Percentiles rank a stretch among this genome's conserved stretches.
phyloP scores from a whole-genome alignment of 2,888 invertebrate species.

The Phortica magna region DNA sequence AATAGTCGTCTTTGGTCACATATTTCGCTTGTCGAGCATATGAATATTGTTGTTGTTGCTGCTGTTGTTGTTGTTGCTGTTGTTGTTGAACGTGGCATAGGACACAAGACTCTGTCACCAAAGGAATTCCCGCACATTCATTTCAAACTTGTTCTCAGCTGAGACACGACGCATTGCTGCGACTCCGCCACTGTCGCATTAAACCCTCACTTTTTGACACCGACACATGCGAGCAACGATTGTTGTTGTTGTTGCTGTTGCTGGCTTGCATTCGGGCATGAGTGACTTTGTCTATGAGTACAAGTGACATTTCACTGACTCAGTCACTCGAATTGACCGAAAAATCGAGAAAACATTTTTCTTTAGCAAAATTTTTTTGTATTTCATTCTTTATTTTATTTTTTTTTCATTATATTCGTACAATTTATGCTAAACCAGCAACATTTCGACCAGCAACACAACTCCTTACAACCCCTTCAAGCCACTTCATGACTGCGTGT shows the following conservation, averaged over 20 bases:
- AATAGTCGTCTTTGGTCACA: constrained; percentile 68
- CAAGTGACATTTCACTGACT: constrained; percentile 54
- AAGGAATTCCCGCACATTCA: constrained; percentile 73
- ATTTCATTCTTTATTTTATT: neutral
- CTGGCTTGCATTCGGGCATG: neutral
- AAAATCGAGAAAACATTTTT: constrained; percentile 62
- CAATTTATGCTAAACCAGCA: constrained; percentile 6
- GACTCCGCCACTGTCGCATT: too few species aligned
- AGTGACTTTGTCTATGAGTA: constrained; percentile 36
- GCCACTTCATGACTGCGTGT: neutral
- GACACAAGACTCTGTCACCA: constrained; percentile 68
- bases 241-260: neutral
- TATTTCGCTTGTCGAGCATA: constrained; percentile 69
- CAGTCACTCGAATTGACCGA: constrained; percentile 72
- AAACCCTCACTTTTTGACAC: neutral
- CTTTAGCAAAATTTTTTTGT: neutral
- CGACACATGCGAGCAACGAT: neutral
- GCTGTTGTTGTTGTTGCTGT: neutral
- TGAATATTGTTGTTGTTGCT: constrained; percentile 22
- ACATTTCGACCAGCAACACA: neutral
- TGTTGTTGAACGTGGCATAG: constrained; percentile 40
- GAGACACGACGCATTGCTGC: neutral
- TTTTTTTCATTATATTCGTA: constrained; percentile 1
- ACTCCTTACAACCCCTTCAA: neutral
- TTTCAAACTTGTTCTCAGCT: constrained; percentile 48